These are phyloP conservation scores for Chlorops oryzae DNA, from an alignment of 1,140 invertebrate genomes.

Conservation along the genomic window DNA sequence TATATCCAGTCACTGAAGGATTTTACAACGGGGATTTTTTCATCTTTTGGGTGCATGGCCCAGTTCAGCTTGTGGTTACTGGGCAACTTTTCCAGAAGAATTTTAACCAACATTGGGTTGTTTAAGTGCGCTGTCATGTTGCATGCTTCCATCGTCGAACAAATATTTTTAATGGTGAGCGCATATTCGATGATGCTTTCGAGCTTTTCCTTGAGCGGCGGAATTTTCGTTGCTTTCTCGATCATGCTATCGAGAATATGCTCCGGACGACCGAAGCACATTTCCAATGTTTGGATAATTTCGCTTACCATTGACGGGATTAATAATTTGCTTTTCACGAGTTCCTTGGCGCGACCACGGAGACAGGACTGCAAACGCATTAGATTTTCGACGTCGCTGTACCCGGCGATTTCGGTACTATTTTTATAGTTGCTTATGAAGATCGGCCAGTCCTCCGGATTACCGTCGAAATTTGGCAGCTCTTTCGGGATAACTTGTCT, in stretches of 20 bases:
- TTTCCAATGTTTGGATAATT: constrained; percentile 8
- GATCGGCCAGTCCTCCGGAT: constrained; percentile 9
- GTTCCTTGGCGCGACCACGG: background rate
- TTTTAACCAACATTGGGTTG: constrained; percentile 5
- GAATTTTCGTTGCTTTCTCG: constrained; percentile 1
- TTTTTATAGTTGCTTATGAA: constrained; percentile 11
- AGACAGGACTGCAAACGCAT: no score
- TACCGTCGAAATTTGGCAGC: constrained; percentile 4
- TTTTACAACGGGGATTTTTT: constrained; percentile 1
- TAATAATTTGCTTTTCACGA: constrained; percentile 5
- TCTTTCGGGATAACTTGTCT: constrained; percentile 1
- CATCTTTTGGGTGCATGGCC: constrained; percentile 8
- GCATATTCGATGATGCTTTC: constrained; percentile 8
- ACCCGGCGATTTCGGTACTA: background rate
- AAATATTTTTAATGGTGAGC: constrained; percentile 7
- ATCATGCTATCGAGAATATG: constrained; percentile 4
- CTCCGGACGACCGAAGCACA: constrained; percentile 8
- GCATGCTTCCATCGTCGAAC: constrained; percentile 8
- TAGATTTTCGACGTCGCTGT: no score
- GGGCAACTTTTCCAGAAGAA: constrained; percentile 6
- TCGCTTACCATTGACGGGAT: constrained; percentile 1
- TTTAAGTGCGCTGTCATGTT: constrained; percentile 5
- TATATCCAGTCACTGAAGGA: no score
- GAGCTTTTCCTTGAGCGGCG: constrained; percentile 4
- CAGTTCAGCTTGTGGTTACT: constrained; percentile 6